Conservation (phyloP, 1,140 invertebrate species). For the Amyelois transitella region DNA sequence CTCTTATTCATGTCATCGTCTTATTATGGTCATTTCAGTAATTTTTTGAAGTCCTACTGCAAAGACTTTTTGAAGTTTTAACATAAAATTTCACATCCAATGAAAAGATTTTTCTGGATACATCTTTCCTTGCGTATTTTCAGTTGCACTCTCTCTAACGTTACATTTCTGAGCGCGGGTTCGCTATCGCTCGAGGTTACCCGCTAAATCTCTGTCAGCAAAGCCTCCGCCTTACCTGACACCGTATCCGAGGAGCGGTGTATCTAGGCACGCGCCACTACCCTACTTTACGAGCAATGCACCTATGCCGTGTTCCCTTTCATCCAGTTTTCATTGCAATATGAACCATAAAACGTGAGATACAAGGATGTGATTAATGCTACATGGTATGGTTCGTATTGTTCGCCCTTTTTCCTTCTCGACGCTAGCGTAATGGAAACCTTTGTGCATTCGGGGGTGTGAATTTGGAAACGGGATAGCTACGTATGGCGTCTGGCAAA, state of each 20-base stretch:
- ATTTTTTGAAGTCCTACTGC: too few relatives aligned
- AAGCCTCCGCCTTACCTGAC: background rate
- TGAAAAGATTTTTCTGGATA: too few relatives aligned
- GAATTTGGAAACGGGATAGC: background rate
- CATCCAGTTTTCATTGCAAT: background rate
- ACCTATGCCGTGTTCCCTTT: background rate
- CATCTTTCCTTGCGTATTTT: too few relatives aligned
- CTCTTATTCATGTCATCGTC: too few relatives aligned
- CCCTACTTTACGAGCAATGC: background rate
- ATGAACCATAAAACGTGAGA: background rate
- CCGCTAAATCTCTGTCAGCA: background rate
- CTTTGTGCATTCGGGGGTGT: background rate
- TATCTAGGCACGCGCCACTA: slow-evolving; percentile 1
- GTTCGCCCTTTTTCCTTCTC: background rate
- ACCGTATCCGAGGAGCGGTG: background rate
- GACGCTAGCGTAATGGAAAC: background rate
- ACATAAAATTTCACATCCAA: too few relatives aligned
- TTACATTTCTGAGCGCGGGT: too few relatives aligned
- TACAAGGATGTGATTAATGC: background rate
- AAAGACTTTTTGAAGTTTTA: too few relatives aligned
- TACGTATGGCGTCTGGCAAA: too few relatives aligned
- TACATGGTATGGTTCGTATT: background rate
- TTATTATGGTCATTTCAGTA: too few relatives aligned
- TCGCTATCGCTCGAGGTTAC: too few relatives aligned
- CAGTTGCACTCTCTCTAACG: too few relatives aligned